Conservation (phyloP, 2,888 invertebrate genomes). For the Xestia ashworthii region DNA sequence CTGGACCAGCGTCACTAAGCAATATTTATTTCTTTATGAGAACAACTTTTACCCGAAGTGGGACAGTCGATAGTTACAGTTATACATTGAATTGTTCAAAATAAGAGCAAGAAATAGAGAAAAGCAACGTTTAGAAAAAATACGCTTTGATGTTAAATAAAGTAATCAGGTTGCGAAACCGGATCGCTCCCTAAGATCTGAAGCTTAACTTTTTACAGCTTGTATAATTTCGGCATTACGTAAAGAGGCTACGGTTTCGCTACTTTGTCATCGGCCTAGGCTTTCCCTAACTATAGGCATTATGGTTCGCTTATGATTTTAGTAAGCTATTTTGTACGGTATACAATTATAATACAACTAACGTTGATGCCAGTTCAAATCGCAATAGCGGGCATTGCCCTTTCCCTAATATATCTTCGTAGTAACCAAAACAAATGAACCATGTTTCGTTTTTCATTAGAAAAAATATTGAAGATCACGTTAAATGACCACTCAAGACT, state of each 20-base stretch:
- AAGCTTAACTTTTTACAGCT: slow-evolving; percentile 24
- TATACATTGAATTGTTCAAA: not conserved
- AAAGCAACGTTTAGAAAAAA: not conserved
- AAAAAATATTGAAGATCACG: too few relatives aligned
- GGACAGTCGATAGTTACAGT: not conserved
- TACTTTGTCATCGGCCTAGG: slow-evolving; percentile 1
- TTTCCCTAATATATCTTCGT: too few relatives aligned
- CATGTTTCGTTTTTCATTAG: too few relatives aligned
- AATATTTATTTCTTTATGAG: not conserved
- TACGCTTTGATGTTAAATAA: slow-evolving; percentile 6
- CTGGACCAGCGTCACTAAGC: not conserved
- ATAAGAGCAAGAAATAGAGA: not conserved
- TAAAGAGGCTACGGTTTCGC: slow-evolving; percentile 5
- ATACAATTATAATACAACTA: not conserved
- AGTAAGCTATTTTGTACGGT: not conserved
- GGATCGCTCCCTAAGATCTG: not conserved
- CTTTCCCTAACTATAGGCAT: not conserved
- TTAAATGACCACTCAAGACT: too few relatives aligned
- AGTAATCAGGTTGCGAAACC: not conserved
- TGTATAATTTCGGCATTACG: slow-evolving; percentile 29
- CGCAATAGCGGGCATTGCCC: too few relatives aligned
- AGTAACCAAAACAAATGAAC: too few relatives aligned
- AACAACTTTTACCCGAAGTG: not conserved
- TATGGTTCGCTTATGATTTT: not conserved
- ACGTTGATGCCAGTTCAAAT: too few relatives aligned